Base-by-base conservation (phyloP, 2,888 invertebrate species). In the Clanis bilineata region DNA sequence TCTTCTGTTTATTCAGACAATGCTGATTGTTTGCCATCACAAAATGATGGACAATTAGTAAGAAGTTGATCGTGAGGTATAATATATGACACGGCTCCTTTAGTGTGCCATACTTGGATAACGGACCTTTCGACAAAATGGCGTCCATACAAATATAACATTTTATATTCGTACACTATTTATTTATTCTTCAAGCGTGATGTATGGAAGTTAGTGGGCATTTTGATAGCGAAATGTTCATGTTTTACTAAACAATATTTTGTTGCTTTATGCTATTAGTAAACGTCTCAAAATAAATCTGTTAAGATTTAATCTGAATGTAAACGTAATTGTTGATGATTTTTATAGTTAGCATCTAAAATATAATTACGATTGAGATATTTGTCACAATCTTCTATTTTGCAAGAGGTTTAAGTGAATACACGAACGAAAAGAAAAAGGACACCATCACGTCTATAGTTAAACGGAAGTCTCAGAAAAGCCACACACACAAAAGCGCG, bases 11-110 rank as follows among this genome's bases (percentile, higher is more conserved):
- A 66, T 54, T 65, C 47, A 32, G 66, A 90, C 88, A 90, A 90
- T 65, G 65, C 62, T 76, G 73, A 85, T 89, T 88, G 86, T 88
- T 82, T 74, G 78, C 67, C 67, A 65, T 63, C 36, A 51, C 51
- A 32, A 32, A 44, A 45, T 45, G 51, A 36, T 56, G 70, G 75
- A 83, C 82, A 83, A 83, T 83, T 58, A 57, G 44, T 44, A 47
- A 58, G 51, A 38, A 51, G 18, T 9, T 23, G 47, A 28, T 58
- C 58, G 47, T 58, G 47, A 51, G 58, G 47, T 12, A 39, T 38
- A 39, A 47, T 51, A 51, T 58, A 28, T 39, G 58, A 47, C 7
- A 39, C 38, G 47, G 39, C 23, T 38, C 18, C 51, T 51, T 44
- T 51, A 15, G 51, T 51, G 32, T 51, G 32, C 51, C 51, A 32